phyloP scores from a whole-genome alignment of 2,797 vertebrate species.

The Muraenolepis orangiensis region DNA sequence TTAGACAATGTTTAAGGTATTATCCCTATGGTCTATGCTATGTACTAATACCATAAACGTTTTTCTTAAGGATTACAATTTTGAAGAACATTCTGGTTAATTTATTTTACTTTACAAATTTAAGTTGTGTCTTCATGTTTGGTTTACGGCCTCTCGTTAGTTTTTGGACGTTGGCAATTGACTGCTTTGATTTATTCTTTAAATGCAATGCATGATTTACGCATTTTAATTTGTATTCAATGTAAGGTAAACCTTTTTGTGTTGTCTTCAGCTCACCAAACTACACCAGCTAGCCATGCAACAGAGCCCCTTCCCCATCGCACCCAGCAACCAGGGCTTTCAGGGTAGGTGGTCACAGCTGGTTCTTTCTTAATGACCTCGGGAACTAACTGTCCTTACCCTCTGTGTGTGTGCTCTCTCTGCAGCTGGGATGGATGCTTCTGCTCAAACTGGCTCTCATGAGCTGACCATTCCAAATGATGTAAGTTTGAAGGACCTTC shows the following conservation, averaged over 20 bases:
- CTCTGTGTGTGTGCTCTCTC: slow-evolving; percentile 47
- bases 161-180: neutral
- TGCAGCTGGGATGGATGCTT: slow-evolving; percentile 90
- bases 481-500: slow-evolving; percentile 71
- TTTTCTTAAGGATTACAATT: too few species aligned
- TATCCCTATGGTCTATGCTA: neutral
- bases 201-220: neutral
- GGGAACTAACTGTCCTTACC: neutral
- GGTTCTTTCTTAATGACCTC: slow-evolving; percentile 28
- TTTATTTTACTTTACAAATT: slow-evolving; percentile 3
- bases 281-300: slow-evolving; percentile 98
- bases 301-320: slow-evolving; percentile 91
- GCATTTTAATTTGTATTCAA: slow-evolving; percentile 20
- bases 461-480: slow-evolving; percentile 98
- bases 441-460: slow-evolving; percentile 93
- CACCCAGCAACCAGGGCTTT: slow-evolving; percentile 92
- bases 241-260: neutral
- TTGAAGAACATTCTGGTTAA: neutral
- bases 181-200: neutral
- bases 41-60: neutral
- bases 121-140: neutral
- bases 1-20: neutral
- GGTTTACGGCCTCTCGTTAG: neutral
- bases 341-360: slow-evolving; percentile 61
- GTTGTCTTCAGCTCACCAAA: slow-evolving; percentile 83